Evolutionary conservation across 1,140 invertebrate species (phyloP).

Genomic region (Formica exsecta): DNA sequence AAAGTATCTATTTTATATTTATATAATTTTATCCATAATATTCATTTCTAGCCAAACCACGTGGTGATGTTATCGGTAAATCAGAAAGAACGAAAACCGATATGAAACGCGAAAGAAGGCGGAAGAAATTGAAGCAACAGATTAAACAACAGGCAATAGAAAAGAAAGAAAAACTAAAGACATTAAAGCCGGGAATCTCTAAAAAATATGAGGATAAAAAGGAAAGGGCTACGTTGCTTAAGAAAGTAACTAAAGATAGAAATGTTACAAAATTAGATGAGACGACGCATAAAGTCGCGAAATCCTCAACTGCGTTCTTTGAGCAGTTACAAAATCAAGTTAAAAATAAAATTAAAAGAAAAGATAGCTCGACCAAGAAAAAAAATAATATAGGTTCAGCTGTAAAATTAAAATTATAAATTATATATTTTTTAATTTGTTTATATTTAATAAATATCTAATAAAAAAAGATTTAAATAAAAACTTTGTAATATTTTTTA

Average conservation of each 20-base stretch:
- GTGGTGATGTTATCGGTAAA: constrained; percentile 92
- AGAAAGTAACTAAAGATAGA: constrained; percentile 89
- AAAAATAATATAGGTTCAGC: constrained; percentile 80
- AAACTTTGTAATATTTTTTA: constrained; percentile 21
- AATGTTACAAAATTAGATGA: constrained; percentile 89
- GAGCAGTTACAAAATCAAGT: constrained; percentile 92
- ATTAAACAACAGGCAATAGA: constrained; percentile 86
- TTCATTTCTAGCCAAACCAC: constrained; percentile 89
- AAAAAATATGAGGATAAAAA: constrained; percentile 88
- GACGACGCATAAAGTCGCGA: constrained; percentile 87
- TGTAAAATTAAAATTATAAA: constrained; percentile 87
- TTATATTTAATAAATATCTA: constrained; percentile 3
- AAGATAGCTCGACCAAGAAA: constrained; percentile 81
- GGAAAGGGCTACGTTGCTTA: constrained; percentile 87
- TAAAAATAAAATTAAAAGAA: constrained; percentile 85
- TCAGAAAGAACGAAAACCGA: constrained; percentile 94
- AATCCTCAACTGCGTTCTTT: constrained; percentile 94
- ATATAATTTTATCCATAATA: constrained; percentile 28
- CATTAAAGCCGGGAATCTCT: constrained; percentile 85
- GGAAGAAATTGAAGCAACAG: constrained; percentile 94
- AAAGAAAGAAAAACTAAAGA: constrained; percentile 86
- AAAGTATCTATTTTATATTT: constrained; percentile 86
- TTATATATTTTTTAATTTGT: constrained; percentile 64
- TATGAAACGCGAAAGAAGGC: constrained; percentile 94
- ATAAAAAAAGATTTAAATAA: constrained; percentile 39